phyloP scores from a whole-genome alignment of 2,113 vertebrate genomes.

The Bufo gargarizans region DNA sequence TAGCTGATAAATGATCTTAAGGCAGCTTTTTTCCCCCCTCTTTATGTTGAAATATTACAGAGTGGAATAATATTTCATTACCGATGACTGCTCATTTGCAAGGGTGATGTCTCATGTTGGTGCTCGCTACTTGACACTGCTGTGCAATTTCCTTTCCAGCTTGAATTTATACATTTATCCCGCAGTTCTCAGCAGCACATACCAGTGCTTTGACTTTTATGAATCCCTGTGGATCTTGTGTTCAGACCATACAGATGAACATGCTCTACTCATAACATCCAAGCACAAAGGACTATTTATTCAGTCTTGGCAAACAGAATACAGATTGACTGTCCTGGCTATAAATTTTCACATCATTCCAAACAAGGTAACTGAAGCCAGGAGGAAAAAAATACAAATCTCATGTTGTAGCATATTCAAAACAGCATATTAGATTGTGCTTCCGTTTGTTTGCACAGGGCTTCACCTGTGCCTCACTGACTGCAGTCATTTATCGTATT shows the following conservation, averaged over 20 bases:
- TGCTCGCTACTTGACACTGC: slow-evolving; percentile 36
- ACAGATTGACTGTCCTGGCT: slow-evolving; percentile 77
- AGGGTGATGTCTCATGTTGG: slow-evolving; percentile 40
- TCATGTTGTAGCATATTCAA: slow-evolving; percentile 67
- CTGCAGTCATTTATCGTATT: slow-evolving; percentile 62
- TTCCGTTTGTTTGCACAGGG: slow-evolving; percentile 69
- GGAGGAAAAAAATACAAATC: slow-evolving; percentile 65
- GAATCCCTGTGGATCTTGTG: slow-evolving; percentile 77
- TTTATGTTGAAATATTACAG: slow-evolving; percentile 24
- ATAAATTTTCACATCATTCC: slow-evolving; percentile 82
- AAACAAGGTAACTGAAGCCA: slow-evolving; percentile 72
- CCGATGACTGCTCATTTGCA: slow-evolving; percentile 53
- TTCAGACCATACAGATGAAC: slow-evolving; percentile 79
- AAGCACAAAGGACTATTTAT: slow-evolving; percentile 85
- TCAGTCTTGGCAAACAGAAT: slow-evolving; percentile 79
- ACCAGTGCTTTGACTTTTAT: slow-evolving; percentile 83
- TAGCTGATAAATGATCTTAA: background rate
- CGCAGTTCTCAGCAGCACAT: slow-evolving; percentile 78
- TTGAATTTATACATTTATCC: slow-evolving; percentile 80
- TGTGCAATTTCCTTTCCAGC: slow-evolving; percentile 70
- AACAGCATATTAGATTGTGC: slow-evolving; percentile 72
- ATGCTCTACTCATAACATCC: slow-evolving; percentile 81
- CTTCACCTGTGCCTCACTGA: slow-evolving; percentile 62
- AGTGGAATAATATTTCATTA: slow-evolving; percentile 39
- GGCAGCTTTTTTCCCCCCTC: background rate